Evolutionary conservation across 2,113 vertebrate genomes (phyloP), one percentile per base, ranked within the genome.

Genomic region (Coregonus clupeaformis): DNA sequence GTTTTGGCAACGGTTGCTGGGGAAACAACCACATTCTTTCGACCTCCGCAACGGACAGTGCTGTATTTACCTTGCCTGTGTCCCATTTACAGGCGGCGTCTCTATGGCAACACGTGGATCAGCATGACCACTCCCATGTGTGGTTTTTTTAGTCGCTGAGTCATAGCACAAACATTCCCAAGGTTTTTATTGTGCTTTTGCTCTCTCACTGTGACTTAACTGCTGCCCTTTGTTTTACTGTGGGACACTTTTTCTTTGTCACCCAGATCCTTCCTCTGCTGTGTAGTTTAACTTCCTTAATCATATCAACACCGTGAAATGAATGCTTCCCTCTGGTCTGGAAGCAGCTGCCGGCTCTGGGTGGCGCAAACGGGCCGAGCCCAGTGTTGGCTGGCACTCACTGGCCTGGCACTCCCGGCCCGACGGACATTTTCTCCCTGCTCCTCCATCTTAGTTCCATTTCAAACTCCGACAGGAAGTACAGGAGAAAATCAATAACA

Each of bases 81-180:
- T 67, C 22, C 49, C 45, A 30, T 42, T 29, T 78, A 55, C 86
- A 89, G 86, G 83, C 81, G 83, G 86, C 30, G 86, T 91, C 87
- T 76, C 87, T 79, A 83, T 74, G 73, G 91, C 73, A 89, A 93
- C 89, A 71, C 42, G 76, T 55, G 86, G 82, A 49, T 68, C 67
- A 1, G 82, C 59, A 13, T 78, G 83, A 80, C 89, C 92, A 94
- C 92, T 81, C 91, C 93, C 88, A 79, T 60, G 27, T 78, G 75
- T 73, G 88, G 77, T 79, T 74, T 75, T 75, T 79, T 68, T 72
- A 81, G 49, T 18, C 6, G n/a, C 18, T 93, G 90, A 94, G 75
- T 93, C 91, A 93, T 78, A 1, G 3, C 32, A 20, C 30, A 91
- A 84, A 86, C 77, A 87, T 88, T 83, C 49, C n/a, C 47, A 68